Percentiles rank a stretch among this genome's conserved stretches.
Conservation (phyloP, 2,797 vertebrate genomes). For the Crypturellus tataupa region DNA sequence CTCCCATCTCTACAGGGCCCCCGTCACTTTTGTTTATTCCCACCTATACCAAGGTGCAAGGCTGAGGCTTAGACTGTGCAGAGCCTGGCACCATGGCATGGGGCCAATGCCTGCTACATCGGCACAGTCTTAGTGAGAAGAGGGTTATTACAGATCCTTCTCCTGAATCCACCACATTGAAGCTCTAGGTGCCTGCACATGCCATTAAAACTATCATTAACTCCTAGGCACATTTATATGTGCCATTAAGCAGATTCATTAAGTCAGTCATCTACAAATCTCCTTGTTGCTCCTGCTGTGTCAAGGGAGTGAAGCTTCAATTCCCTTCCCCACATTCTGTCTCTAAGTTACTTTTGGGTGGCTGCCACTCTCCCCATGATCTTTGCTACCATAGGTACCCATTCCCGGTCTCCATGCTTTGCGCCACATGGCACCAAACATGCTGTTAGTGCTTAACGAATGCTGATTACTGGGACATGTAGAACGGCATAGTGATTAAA, state of each 20-base stretch:
- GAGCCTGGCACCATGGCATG: background rate
- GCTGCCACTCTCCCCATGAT: fast-evolving
- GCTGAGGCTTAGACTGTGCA: background rate
- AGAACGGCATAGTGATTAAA: background rate
- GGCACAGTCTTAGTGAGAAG: background rate
- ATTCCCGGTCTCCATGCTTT: background rate
- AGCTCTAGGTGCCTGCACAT: background rate
- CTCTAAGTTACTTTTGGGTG: background rate
- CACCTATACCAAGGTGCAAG: background rate
- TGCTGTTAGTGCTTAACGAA: background rate
- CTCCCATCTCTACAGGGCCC: background rate
- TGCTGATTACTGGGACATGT: background rate
- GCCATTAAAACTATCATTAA: background rate
- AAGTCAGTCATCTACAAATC: background rate
- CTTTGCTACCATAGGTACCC: background rate
- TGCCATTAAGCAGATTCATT: background rate
- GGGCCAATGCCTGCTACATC: background rate
- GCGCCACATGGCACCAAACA: background rate
- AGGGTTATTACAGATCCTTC: background rate
- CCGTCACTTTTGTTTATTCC: background rate
- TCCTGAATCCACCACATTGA: background rate
- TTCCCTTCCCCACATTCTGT: background rate
- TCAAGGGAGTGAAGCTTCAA: background rate
- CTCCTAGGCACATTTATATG: background rate
- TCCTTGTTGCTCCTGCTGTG: background rate